Evolutionary conservation across 2,113 vertebrate species (phyloP).

Genomic region (Plectropomus leopardus): DNA sequence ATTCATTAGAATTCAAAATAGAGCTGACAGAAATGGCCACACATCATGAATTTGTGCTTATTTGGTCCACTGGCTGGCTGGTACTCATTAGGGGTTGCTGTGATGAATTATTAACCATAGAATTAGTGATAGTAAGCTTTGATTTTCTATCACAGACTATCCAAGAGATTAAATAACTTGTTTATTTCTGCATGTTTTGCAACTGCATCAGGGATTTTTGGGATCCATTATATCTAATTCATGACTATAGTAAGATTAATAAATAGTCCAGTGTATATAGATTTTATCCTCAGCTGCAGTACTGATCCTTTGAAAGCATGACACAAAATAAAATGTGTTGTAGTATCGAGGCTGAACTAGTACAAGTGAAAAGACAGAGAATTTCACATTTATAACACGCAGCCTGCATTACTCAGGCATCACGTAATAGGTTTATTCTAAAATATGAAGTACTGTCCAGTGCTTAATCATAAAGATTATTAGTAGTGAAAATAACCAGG

Average conservation of each 20-base stretch:
- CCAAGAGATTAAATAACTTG: neutral
- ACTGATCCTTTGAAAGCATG: neutral
- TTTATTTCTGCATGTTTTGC: neutral
- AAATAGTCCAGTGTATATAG: neutral
- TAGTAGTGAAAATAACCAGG: conserved; percentile 21
- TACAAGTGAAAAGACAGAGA: neutral
- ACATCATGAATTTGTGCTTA: neutral
- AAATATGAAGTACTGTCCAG: conserved; percentile 6
- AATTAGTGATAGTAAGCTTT: no score
- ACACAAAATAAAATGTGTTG: neutral
- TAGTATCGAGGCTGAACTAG: neutral
- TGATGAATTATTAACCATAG: neutral
- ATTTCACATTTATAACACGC: neutral
- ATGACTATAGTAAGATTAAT: neutral
- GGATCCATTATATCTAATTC: neutral
- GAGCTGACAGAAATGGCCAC: no score
- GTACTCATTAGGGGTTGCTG: neutral
- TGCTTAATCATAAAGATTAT: conserved; percentile 30
- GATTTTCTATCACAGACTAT: neutral
- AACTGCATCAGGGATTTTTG: neutral
- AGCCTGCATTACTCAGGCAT: neutral
- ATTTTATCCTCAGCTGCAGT: neutral
- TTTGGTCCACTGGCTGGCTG: neutral
- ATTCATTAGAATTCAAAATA: neutral
- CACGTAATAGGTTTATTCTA: neutral